Conservation (phyloP, 2,888 invertebrate species). For the Euzophera pinguis region DNA sequence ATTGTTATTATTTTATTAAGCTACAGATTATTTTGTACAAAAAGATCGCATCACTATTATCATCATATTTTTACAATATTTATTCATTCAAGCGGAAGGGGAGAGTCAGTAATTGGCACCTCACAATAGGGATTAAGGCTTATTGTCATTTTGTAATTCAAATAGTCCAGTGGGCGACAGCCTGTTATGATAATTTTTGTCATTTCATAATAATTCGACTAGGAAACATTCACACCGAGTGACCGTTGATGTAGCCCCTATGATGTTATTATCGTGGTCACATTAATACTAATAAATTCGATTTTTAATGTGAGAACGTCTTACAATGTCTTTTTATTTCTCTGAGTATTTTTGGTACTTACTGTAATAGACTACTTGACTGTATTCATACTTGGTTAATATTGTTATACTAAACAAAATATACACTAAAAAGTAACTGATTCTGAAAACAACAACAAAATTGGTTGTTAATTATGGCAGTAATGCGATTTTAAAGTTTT, state of each 20-base stretch:
- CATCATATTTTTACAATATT: conserved; percentile 57
- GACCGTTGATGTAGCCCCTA: conserved; percentile 32
- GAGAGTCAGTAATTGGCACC: conserved; percentile 73
- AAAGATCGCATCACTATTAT: conserved; percentile 33
- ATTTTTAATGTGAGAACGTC: conserved; percentile 6
- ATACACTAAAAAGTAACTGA: no score
- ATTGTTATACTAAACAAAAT: no score
- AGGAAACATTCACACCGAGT: conserved; percentile 39
- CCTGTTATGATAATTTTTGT: conserved; percentile 75
- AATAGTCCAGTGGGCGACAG: conserved; percentile 69
- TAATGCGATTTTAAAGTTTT: no score
- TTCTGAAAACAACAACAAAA: no score
- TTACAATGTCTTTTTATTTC: background rate
- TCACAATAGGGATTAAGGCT: conserved; percentile 76
- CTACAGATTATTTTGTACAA: conserved; percentile 26
- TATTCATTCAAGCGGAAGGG: conserved; percentile 76
- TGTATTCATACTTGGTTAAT: no score
- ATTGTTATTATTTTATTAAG: conserved; percentile 2
- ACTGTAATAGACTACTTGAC: no score
- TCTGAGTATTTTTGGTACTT: no score
- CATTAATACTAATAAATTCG: background rate
- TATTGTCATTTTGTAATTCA: conserved; percentile 73
- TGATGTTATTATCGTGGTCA: conserved; percentile 14
- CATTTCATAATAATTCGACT: conserved; percentile 61
- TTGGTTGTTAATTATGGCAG: no score